These are phyloP conservation scores for Phrynocephalus versicolor DNA, from an alignment of 2,113 vertebrate species.

Conservation along the genomic window DNA sequence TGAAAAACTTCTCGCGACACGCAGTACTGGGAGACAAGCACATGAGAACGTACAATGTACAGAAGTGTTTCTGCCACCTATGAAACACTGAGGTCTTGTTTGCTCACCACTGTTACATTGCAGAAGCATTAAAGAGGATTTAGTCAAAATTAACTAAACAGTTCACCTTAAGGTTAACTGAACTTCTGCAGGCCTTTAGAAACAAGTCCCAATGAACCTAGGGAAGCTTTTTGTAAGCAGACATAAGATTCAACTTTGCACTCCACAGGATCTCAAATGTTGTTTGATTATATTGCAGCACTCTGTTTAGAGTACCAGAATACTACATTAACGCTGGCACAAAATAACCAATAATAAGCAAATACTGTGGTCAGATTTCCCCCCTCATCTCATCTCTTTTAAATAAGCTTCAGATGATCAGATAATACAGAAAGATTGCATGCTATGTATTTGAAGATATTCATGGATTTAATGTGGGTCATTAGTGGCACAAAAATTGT, in stretches of 20 bases:
- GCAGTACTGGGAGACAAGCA: not conserved
- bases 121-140: not conserved
- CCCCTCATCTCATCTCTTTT: constrained; percentile 51
- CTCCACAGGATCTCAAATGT: not conserved
- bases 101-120: not conserved
- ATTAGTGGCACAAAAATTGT: not conserved
- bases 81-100: not conserved
- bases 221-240: not conserved
- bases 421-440: constrained; percentile 50
- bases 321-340: not conserved
- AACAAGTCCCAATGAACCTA: too few species aligned
- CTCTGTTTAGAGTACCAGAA: constrained; percentile 6
- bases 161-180: constrained; percentile 1
- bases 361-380: constrained; percentile 34
- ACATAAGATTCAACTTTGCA: not conserved
- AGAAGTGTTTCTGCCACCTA: not conserved
- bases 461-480: not conserved
- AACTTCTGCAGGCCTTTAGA: not conserved
- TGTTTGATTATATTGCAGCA: not conserved
- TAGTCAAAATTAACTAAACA: constrained; percentile 27
- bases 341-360: constrained; percentile 61
- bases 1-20: not conserved
- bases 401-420: constrained; percentile 32
- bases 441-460: too few species aligned
- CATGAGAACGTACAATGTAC: not conserved